Conservation (phyloP, 2,797 vertebrate genomes). For the Decapterus maruadsi region DNA sequence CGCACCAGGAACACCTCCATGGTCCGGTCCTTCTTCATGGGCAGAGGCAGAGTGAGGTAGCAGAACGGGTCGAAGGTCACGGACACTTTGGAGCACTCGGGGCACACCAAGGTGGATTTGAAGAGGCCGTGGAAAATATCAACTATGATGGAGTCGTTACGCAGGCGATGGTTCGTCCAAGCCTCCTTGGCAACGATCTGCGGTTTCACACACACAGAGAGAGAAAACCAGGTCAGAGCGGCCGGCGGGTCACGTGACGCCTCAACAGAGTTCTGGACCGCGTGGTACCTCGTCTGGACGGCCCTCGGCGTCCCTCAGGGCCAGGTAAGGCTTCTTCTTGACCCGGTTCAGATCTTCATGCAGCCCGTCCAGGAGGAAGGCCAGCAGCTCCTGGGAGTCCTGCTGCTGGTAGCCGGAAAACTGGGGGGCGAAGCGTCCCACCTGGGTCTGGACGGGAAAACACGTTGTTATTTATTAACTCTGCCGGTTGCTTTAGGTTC, state of each 20-base stretch:
- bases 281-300: slow-evolving; percentile 90
- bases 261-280: neutral
- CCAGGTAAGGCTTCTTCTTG: slow-evolving; percentile 97
- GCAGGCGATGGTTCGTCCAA: slow-evolving; percentile 92
- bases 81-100: slow-evolving; percentile 92
- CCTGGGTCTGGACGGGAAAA: slow-evolving; percentile 89
- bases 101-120: slow-evolving; percentile 94
- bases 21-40: slow-evolving; percentile 93
- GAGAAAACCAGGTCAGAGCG: neutral
- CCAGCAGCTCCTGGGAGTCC: slow-evolving; percentile 97
- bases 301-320: slow-evolving; percentile 93
- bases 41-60: slow-evolving; percentile 94
- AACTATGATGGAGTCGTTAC: slow-evolving; percentile 94
- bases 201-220: slow-evolving; percentile 6
- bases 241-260: neutral
- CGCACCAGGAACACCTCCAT: slow-evolving; percentile 94
- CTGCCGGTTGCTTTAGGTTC: neutral
- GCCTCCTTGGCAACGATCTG: slow-evolving; percentile 94
- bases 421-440: slow-evolving; percentile 96
- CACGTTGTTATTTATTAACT: neutral
- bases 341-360: slow-evolving; percentile 98
- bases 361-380: slow-evolving; percentile 95
- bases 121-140: slow-evolving; percentile 96
- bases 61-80: slow-evolving; percentile 96
- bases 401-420: slow-evolving; percentile 99